Conservation (phyloP, 2,888 invertebrate genomes). For the Erannis defoliaria region DNA sequence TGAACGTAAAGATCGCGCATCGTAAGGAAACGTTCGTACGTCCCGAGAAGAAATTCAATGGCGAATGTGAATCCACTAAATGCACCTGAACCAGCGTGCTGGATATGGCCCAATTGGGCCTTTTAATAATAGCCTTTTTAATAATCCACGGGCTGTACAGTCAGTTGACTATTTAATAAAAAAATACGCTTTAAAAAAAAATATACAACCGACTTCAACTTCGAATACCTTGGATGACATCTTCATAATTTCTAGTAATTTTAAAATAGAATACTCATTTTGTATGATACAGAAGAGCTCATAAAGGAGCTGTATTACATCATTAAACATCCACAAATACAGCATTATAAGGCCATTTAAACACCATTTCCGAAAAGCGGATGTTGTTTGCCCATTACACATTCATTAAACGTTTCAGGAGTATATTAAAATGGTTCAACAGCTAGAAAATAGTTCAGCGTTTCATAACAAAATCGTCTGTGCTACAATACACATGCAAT, state of each 20-base stretch:
- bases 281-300: background rate
- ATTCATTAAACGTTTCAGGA: conserved; percentile 21
- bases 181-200: too few species aligned
- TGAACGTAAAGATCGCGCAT: too few species aligned
- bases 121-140: too few species aligned
- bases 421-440: conserved; percentile 15
- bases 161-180: too few species aligned
- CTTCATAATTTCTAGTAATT: background rate
- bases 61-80: too few species aligned
- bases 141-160: too few species aligned
- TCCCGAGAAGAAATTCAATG: too few species aligned
- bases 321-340: background rate
- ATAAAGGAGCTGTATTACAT: background rate
- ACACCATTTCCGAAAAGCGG: conserved; percentile 31
- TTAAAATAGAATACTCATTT: background rate
- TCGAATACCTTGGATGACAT: too few species aligned
- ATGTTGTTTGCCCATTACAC: conserved; percentile 28
- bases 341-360: conserved; percentile 18
- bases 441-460: conserved; percentile 12
- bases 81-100: too few species aligned
- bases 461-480: conserved; percentile 26
- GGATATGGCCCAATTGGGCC: too few species aligned
- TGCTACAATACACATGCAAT: conserved; percentile 52
- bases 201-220: too few species aligned
- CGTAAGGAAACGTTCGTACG: too few species aligned